These are phyloP conservation scores for Amphilophus citrinellus DNA, from an alignment of 2,113 vertebrate genomes.

Conservation along the genomic window DNA sequence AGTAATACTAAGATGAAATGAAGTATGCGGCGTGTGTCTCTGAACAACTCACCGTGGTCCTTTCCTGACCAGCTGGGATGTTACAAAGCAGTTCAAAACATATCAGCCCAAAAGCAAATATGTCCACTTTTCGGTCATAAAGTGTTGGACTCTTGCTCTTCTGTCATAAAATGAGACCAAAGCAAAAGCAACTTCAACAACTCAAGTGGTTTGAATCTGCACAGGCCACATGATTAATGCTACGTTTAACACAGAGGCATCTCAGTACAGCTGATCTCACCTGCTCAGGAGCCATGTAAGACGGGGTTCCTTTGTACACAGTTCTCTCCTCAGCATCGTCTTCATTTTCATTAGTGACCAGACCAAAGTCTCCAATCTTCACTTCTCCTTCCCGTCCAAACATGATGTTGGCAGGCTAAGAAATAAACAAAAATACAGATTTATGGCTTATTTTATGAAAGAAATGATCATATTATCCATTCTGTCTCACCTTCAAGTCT, in stretches of 20 bases:
- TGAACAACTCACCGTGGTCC: constrained; percentile 54
- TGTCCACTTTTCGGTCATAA: constrained; percentile 89
- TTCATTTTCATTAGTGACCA: constrained; percentile 77
- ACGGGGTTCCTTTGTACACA: constrained; percentile 48
- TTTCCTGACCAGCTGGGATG: constrained; percentile 40
- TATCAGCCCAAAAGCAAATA: constrained; percentile 89
- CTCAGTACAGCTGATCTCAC: constrained; percentile 31
- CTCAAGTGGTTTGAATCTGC: background rate
- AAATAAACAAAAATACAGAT: background rate
- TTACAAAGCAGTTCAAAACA: constrained; percentile 85
- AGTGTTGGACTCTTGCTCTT: accelerated
- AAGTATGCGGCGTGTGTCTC: background rate
- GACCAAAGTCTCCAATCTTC: constrained; percentile 94
- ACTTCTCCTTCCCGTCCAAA: constrained; percentile 76
- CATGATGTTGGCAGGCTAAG: constrained; percentile 90
- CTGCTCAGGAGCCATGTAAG: constrained; percentile 83
- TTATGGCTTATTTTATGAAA: background rate
- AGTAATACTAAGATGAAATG: background rate
- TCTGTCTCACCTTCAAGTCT: constrained; percentile 78
- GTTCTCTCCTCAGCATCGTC: constrained; percentile 70
- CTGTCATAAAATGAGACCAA: constrained; percentile 50
- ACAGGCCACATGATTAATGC: background rate
- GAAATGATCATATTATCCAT: background rate
- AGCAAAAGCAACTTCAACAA: background rate
- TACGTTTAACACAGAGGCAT: background rate